Conservation (phyloP, 1,140 invertebrate genomes). For the Drosophila albomicans region DNA sequence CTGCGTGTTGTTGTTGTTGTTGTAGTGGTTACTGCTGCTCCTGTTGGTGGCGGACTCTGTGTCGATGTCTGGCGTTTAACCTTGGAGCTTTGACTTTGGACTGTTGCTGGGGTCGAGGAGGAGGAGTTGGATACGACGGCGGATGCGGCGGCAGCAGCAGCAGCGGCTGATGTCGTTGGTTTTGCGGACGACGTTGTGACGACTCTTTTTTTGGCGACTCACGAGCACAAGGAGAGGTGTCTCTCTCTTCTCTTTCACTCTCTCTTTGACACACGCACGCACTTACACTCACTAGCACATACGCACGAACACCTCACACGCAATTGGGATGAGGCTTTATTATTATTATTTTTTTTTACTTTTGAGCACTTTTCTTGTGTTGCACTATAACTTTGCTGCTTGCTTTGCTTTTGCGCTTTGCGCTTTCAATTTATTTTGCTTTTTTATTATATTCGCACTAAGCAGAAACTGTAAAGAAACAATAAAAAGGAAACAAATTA, state of each 20-base stretch:
- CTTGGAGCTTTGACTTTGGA: slow-evolving; percentile 14
- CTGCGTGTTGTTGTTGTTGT: slow-evolving; percentile 56
- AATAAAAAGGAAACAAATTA: slow-evolving; percentile 4
- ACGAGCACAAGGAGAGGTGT: slow-evolving; percentile 2
- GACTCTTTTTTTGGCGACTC: slow-evolving; percentile 27
- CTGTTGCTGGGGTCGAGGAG: background rate
- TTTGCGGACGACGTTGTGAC: slow-evolving; percentile 78
- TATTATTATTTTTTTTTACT: slow-evolving; percentile 27
- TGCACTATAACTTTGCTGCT: slow-evolving; percentile 37
- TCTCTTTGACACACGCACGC: slow-evolving; percentile 25
- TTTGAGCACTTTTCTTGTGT: slow-evolving; percentile 51
- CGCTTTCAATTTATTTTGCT: slow-evolving; percentile 39
- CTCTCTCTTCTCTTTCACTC: background rate
- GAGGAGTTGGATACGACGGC: slow-evolving; percentile 16
- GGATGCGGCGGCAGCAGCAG: slow-evolving; percentile 68
- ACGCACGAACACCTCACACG: slow-evolving; percentile 34
- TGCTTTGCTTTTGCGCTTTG: slow-evolving; percentile 23
- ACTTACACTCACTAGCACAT: slow-evolving; percentile 45
- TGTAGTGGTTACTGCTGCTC: slow-evolving; percentile 41
- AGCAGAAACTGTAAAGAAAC: slow-evolving; percentile 56
- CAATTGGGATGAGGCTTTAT: slow-evolving; percentile 14
- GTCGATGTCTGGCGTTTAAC: slow-evolving; percentile 40
- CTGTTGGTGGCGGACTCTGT: slow-evolving; percentile 41
- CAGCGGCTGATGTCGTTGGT: slow-evolving; percentile 71
- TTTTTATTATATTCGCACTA: slow-evolving; percentile 47